phyloP scores from a whole-genome alignment of 2,888 invertebrate species.

The Lycia hirtaria region DNA sequence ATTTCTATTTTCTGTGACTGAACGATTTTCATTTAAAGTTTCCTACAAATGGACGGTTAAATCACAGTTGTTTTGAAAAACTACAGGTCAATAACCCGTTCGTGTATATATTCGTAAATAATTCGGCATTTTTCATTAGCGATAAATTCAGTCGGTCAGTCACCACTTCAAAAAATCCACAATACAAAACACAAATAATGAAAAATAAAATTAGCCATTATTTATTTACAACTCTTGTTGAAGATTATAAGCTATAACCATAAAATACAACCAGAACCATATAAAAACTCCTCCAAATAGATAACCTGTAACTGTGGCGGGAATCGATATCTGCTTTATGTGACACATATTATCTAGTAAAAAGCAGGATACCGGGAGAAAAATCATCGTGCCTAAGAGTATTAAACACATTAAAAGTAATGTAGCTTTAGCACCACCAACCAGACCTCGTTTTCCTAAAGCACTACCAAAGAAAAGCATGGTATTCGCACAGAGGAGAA shows the following conservation, averaged over 20 bases:
- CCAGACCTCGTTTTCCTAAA: background rate
- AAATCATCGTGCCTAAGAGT: background rate
- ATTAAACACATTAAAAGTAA: slow-evolving; percentile 1
- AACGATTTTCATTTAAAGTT: no score
- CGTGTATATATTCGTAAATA: no score
- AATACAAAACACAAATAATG: no score
- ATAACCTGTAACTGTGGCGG: slow-evolving; percentile 17
- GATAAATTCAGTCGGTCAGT: no score
- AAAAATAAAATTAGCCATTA: no score
- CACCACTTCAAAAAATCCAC: no score
- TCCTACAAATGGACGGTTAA: no score
- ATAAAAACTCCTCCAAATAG: slow-evolving; percentile 47
- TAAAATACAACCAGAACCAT: slow-evolving; percentile 60
- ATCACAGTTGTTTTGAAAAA: no score
- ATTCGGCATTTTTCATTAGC: no score
- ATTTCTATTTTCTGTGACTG: no score
- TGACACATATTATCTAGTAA: background rate
- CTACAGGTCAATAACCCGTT: no score
- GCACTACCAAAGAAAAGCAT: slow-evolving; percentile 1
- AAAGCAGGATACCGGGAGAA: background rate
- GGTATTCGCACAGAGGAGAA: background rate
- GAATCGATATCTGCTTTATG: background rate
- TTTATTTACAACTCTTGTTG: slow-evolving; percentile 6
- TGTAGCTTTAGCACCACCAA: background rate
- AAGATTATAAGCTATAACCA: slow-evolving; percentile 51